phyloP scores from a whole-genome alignment of 2,797 vertebrate species.

The Vipera ursinii region DNA sequence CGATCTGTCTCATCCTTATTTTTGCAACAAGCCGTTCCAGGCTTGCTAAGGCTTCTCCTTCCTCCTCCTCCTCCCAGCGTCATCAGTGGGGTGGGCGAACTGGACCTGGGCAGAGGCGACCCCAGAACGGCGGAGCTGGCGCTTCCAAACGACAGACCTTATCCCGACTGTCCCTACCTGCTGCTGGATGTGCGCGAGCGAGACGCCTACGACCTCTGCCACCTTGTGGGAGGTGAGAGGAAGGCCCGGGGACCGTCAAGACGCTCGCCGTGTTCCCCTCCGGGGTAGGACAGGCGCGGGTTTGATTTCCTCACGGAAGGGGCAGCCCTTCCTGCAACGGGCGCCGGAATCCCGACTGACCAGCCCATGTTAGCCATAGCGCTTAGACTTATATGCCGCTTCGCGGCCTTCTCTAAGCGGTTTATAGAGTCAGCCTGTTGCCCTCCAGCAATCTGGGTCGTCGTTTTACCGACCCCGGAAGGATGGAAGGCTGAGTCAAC shows the following conservation, averaged over 20 bases:
- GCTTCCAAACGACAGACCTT: conserved; percentile 70
- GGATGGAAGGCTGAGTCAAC: no score
- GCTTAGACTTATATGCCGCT: no score
- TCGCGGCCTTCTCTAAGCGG: no score
- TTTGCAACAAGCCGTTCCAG: background rate
- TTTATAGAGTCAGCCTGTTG: no score
- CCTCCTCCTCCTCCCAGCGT: conserved; percentile 71
- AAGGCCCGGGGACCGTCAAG: rapidly evolving
- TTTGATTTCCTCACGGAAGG: background rate
- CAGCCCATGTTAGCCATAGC: background rate
- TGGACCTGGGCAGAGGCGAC: conserved; percentile 77
- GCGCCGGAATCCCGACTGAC: no score
- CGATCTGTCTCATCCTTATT: background rate
- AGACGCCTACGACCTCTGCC: conserved; percentile 85
- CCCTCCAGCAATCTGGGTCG: no score
- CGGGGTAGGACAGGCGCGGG: background rate
- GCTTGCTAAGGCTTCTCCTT: background rate
- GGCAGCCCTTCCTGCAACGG: background rate
- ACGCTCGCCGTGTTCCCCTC: background rate
- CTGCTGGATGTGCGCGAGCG: conserved; percentile 89
- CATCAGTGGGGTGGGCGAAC: conserved; percentile 88
- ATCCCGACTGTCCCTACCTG: conserved; percentile 90
- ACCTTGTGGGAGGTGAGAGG: conserved; percentile 84
- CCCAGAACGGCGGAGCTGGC: conserved; percentile 51
- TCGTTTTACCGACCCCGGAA: no score